Base-by-base conservation (phyloP, 2,888 invertebrate genomes). In the Drosophila trichaetosa region DNA sequence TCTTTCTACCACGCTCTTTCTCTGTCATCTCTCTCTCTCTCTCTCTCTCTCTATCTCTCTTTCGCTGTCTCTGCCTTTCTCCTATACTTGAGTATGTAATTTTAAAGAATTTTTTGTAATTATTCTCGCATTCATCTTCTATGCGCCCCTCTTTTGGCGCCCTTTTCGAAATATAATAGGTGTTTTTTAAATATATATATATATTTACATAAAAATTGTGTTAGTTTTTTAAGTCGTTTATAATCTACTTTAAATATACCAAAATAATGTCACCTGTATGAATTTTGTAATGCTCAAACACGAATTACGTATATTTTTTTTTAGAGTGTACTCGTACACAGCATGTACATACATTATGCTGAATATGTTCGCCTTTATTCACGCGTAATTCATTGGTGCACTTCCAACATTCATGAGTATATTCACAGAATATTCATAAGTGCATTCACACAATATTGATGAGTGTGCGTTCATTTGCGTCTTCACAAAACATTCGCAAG, bases 201-300 rank as follows among this genome's bases (percentile, higher is more conserved):
- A 29, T 64, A 64, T 69, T 63, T 60, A 59, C 40, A 59, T 59
- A 4, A 42, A 52, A 54, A 38, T 74, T 80, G 66, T 77, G 67
- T 80, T 78, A 83, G 75, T 62, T 73, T 27, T 60, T 63, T 68
- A 77, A 80, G 66, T 67, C 69, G 53, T 69, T 66, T 53, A 38
- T 60, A 59, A 62, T 48, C 31, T 62, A 61, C 54, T 65, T 61
- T 36, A 63, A 72, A 77, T 76, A 72, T 67, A 76, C 59, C 54
- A 67, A 67, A 60, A 46, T 52, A 63, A 29, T 49, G 10, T 52
- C 48, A 60, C 11, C 21, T 46, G 16, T 48, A 52, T 54, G 53
- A 29, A 31, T 52, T 74, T 59, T 56, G 51, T 8, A 46, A 24
- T 46, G 21, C 16, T 59, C 31, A 24, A 56, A 36, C 40, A 24